Evolutionary conservation across 2,797 vertebrate species (phyloP), one percentile per base, ranked within the genome.

Genomic region (Nothura maculosa): DNA sequence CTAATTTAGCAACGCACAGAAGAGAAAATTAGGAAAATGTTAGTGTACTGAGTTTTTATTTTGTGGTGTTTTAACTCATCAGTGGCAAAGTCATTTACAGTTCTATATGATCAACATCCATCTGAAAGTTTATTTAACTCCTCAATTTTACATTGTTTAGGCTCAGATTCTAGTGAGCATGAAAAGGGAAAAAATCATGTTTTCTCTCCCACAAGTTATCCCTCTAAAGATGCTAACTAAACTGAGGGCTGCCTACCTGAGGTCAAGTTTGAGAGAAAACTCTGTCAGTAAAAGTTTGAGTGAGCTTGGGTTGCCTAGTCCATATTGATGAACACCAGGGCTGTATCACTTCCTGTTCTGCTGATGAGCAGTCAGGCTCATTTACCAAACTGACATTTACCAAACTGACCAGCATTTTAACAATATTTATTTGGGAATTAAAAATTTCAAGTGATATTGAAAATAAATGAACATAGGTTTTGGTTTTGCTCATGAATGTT

Each of bases 21-120:
- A 9, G 25, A 24, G 38, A 75, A 78, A 34, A 15, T 6, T 11
- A 36, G 14, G 1, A 22, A 38, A n/a, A 5, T 9, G 2, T 50
- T 45, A 21, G 5, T 13, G 62, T 34, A 5, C 21, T 9, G 45
- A 60, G 7, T 22, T 32, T 34, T 12, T 12, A 30, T 3, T 63
- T 27, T 30, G 2, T 45, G 7, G 12, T n/a, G 8, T 72, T 81
- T 66, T 54, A 79, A n/a, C 4, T 78, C 19, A 34, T 48, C 12
- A 12, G 3, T 13, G 19, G 75, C 3, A 10, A 6, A 22, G 21
- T 47, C 20, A 47, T 22, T 47, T 47, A 21, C 24, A 32, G 1
- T 24, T 70, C 25, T 60, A 6, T 28, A 25, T 0, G 1, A 87
- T 2, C 19, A 52, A 1, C 17, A 17, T 21, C 63, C 36, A 1